Conservation (phyloP, 2,888 invertebrate genomes). For the Dolichomitus sp. region DNA sequence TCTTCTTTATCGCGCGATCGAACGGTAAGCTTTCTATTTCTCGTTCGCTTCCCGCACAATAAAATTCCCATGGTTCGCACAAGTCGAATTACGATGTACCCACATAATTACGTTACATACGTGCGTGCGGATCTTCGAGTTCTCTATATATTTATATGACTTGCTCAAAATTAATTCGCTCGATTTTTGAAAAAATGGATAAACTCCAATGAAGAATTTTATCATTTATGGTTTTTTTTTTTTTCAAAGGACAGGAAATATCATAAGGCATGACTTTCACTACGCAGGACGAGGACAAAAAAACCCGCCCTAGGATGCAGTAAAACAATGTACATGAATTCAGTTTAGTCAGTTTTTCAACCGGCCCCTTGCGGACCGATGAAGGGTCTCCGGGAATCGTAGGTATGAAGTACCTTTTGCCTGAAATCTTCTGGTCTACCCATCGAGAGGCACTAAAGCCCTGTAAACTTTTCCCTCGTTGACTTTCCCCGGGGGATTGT, state of each 20-base stretch:
- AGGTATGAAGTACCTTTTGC: constrained; percentile 44
- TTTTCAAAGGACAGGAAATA: constrained; percentile 26
- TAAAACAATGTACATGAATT: constrained; percentile 64
- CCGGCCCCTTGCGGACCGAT: constrained; percentile 45
- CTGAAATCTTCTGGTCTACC: constrained; percentile 5
- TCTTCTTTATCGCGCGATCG: constrained; percentile 63
- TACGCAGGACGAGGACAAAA: constrained; percentile 1
- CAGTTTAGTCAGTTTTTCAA: constrained; percentile 64
- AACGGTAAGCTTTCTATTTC: constrained; percentile 66
- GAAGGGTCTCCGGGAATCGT: constrained; percentile 36
- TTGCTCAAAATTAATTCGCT: background rate
- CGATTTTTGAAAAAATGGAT: background rate
- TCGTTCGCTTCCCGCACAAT: constrained; percentile 47
- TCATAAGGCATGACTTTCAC: constrained; percentile 57
- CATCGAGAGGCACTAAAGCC: constrained; percentile 43
- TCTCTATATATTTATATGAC: constrained; percentile 15
- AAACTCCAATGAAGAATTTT: background rate
- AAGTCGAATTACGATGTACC: constrained; percentile 54
- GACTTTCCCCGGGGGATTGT: constrained; percentile 68
- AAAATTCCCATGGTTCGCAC: constrained; percentile 59
- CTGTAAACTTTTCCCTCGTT: constrained; percentile 69
- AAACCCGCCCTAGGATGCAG: constrained; percentile 48
- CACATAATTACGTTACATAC: constrained; percentile 45
- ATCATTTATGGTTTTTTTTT: constrained; percentile 7
- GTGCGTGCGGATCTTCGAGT: background rate